phyloP scores from a whole-genome alignment of 2,797 vertebrate genomes.

The Pitangus sulphuratus region DNA sequence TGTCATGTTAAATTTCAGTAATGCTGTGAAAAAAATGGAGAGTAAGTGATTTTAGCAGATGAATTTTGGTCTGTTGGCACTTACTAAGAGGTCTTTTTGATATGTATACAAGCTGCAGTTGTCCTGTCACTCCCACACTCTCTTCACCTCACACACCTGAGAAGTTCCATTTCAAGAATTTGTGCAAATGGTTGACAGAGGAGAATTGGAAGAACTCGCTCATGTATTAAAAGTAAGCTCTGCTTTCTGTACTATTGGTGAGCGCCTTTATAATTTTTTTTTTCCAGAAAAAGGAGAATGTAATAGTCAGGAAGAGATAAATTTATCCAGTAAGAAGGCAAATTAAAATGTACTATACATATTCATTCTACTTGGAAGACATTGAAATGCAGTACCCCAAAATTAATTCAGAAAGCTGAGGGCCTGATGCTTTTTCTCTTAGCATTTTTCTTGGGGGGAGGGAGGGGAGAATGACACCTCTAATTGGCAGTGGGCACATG shows the following conservation, averaged over 20 bases:
- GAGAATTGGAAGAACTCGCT: neutral
- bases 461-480: neutral
- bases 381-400: neutral
- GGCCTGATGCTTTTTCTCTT: neutral
- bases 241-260: neutral
- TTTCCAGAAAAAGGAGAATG: neutral
- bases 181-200: neutral
- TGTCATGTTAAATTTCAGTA: neutral
- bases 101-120: neutral
- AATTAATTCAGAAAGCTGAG: neutral
- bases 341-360: neutral
- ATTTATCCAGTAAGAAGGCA: constrained; percentile 10
- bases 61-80: neutral
- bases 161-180: neutral
- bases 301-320: neutral
- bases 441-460: neutral
- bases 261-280: neutral
- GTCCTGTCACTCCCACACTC: rapidly evolving
- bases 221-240: neutral
- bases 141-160: neutral
- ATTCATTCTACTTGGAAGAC: neutral
- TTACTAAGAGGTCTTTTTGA: neutral
- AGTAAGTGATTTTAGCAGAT: neutral
- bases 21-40: neutral
- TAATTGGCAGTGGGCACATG: neutral